Conservation (phyloP, 2,113 vertebrate genomes). For the Pimephales promelas region DNA sequence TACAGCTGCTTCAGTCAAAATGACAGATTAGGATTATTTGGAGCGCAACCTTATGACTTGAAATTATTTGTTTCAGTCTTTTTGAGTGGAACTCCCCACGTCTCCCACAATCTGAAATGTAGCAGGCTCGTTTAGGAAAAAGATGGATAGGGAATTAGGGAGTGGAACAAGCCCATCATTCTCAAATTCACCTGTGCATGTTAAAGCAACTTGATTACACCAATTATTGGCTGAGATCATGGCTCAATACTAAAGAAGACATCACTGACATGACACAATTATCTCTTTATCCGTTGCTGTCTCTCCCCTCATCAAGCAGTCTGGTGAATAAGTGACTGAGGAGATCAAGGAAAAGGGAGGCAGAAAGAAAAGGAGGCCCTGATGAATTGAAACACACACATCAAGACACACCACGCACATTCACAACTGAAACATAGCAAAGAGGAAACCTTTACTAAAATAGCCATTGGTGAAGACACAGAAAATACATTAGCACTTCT, state of each 20-base stretch:
- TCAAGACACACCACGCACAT: neutral
- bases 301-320: neutral
- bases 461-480: conserved; percentile 25
- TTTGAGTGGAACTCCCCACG: too few species aligned
- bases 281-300: neutral
- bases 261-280: neutral
- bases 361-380: neutral
- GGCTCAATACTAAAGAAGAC: conserved; percentile 17
- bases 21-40: too few species aligned
- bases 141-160: neutral
- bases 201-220: conserved; percentile 1
- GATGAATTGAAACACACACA: conserved; percentile 7
- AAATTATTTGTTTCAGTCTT: too few species aligned
- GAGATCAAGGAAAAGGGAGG: conserved; percentile 15
- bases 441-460: conserved; percentile 31
- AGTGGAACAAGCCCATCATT: neutral
- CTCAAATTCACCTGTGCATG: conserved; percentile 8
- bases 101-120: too few species aligned
- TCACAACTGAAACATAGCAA: neutral
- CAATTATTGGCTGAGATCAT: conserved; percentile 17
- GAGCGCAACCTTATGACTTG: too few species aligned
- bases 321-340: neutral
- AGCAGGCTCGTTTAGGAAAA: too few species aligned
- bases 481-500: conserved; percentile 39
- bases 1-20: too few species aligned